These are phyloP conservation scores for Saccostrea echinata DNA, from an alignment of 1,140 invertebrate species.

Conservation along the genomic window DNA sequence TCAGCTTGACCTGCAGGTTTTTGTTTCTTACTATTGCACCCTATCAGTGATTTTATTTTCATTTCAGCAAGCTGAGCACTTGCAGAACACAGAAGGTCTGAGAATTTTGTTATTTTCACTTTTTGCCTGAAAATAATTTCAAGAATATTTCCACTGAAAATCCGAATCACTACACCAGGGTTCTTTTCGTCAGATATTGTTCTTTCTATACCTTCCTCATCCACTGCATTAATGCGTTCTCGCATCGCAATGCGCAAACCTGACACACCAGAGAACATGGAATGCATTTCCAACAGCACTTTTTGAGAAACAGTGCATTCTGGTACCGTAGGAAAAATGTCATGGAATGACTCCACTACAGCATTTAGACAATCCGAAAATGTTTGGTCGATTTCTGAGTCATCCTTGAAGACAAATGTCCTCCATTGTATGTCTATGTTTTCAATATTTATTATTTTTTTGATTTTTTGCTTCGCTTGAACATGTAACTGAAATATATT, in stretches of 20 bases:
- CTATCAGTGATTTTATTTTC: background rate
- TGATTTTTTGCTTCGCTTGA: background rate
- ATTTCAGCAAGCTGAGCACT: conserved; percentile 14
- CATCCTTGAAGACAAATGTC: background rate
- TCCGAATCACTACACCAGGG: background rate
- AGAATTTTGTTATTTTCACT: background rate
- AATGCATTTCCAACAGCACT: background rate
- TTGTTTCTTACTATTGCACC: background rate
- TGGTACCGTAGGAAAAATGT: background rate
- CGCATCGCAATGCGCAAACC: background rate
- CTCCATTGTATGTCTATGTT: background rate
- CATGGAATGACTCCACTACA: background rate
- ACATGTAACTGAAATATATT: background rate
- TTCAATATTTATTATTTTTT: background rate
- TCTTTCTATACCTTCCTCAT: background rate
- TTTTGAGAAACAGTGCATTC: background rate
- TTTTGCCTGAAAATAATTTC: background rate
- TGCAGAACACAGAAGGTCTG: background rate
- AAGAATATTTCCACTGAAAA: background rate
- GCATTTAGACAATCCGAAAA: conserved; percentile 2
- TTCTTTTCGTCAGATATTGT: background rate
- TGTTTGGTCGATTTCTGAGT: background rate
- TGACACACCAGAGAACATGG: background rate
- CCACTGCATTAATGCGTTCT: background rate
- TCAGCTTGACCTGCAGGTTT: background rate